phyloP scores from a whole-genome alignment of 2,113 vertebrate species.

The Pogona vitticeps region DNA sequence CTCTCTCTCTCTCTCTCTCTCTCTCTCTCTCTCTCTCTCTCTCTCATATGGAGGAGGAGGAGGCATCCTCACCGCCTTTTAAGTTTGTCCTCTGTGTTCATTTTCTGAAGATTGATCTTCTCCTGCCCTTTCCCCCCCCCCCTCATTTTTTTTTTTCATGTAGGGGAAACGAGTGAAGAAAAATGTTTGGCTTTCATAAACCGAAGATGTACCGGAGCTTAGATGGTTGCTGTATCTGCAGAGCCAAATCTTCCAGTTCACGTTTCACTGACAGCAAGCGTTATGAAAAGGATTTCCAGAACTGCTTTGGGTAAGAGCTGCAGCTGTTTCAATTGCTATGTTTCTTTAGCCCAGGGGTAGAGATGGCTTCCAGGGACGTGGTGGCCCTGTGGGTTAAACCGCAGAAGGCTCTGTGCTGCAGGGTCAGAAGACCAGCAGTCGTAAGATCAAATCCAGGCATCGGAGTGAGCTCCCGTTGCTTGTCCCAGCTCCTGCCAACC shows the following conservation, averaged over 20 bases:
- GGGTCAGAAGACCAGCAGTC: too few relatives aligned
- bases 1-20: too few relatives aligned
- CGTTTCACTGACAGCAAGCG: conserved; percentile 98
- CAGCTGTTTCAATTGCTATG: not conserved
- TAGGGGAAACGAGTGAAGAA: conserved; percentile 69
- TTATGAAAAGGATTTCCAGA: conserved; percentile 98
- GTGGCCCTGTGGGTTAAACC: too few relatives aligned
- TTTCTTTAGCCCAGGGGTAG: not conserved
- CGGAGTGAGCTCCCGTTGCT: too few relatives aligned
- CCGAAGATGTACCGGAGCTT: conserved; percentile 99
- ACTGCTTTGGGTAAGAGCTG: conserved; percentile 92
- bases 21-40: too few relatives aligned
- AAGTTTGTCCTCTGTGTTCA: not conserved
- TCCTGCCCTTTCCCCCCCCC: not conserved
- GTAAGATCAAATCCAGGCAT: too few relatives aligned
- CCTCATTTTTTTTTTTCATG: not conserved
- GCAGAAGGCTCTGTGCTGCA: too few relatives aligned
- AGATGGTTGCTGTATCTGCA: conserved; percentile 98
- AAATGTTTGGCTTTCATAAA: conserved; percentile 99
- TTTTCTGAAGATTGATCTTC: not conserved
- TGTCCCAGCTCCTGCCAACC: too few relatives aligned
- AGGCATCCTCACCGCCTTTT: not conserved
- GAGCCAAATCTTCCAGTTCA: conserved; percentile 97
- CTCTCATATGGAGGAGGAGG: not conserved
- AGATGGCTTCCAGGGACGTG: too few relatives aligned